Base-by-base conservation (phyloP, 2,113 vertebrate species). In the Clarias magur region DNA sequence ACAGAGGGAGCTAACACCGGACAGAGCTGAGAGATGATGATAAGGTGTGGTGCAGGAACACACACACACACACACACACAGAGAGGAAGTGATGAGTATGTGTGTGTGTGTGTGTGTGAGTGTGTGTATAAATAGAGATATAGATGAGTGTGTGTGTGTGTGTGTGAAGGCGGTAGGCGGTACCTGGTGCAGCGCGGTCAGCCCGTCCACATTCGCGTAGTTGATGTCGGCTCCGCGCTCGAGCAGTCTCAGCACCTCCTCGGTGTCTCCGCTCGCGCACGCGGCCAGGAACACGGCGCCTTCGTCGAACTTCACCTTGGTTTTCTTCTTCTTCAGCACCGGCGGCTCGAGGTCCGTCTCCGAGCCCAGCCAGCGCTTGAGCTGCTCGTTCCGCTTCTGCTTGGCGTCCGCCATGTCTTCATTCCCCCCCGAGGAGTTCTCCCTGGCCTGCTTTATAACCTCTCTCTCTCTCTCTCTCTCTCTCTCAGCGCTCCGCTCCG, bases 361-460 rank as follows among this genome's bases (percentile, higher is more conserved):
- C 80, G 98, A 99, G 93, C 98, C 98, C 93, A 99, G 95, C 98
- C 98, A 99, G 80, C 98, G 97, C 94, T 99, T 99, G 85, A 99
- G 92, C 96, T 99, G 98, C 92, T 99, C 98, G 91, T 98, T 99
- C 96, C 98, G 95, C 94, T 99, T 99, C 96, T 99, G 98, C 96
- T 99, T 99, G 94, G 98, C 98, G 97, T 99, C 98, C 97, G 97
- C 98, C 98, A 99, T 84, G 19, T 99, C 98, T 98, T 98, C 97
- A 98, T 98, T 90, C 96, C 97, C 95, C 96, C 95, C 93, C n/a
- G 30, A 16, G 11, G 7, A 16, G 27, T n/a, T 19, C 56, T 23
- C 3, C 53, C 78, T 59, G 65, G 15, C 27, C 83, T 60, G 34
- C 83, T 84, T 75, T 75, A 84, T 84, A 84, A 84, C 25, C 68